Evolutionary conservation across 2,888 invertebrate genomes (phyloP).

Genomic region (Trisateles emortualis): DNA sequence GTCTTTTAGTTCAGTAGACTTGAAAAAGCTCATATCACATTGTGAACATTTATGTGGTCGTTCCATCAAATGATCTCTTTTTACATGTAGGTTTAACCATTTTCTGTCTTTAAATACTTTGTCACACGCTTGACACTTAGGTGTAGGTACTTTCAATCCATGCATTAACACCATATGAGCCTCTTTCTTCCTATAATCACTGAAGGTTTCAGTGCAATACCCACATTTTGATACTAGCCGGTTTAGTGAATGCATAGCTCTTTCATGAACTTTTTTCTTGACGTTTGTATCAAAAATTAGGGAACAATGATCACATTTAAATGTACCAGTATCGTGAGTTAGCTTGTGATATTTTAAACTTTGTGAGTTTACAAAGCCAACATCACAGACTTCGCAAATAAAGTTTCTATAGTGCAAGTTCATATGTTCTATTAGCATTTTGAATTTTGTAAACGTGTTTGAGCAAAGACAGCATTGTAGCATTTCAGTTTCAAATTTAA

Average conservation of each 20-base stretch:
- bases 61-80: conserved; percentile 61
- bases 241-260: background rate
- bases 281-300: conserved; percentile 14
- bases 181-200: conserved; percentile 30
- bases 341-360: conserved; percentile 22
- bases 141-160: conserved; percentile 30
- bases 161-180: conserved; percentile 50
- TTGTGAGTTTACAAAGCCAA: conserved; percentile 44
- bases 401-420: conserved; percentile 54
- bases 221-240: conserved; percentile 48
- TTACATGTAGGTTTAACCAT: conserved; percentile 47
- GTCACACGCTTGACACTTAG: conserved; percentile 63
- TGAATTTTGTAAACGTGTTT: conserved; percentile 48
- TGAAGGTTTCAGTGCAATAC: conserved; percentile 41
- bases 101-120: conserved; percentile 46
- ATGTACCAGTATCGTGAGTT: conserved; percentile 35
- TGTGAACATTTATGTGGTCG: conserved; percentile 38
- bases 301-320: conserved; percentile 49
- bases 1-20: conserved; percentile 36
- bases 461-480: conserved; percentile 50
- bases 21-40: conserved; percentile 40
- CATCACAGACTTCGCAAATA: conserved; percentile 53
- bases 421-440: conserved; percentile 58
- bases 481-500: conserved; percentile 55
- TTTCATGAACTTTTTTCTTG: conserved; percentile 5